Evolutionary conservation across 2,113 vertebrate genomes (phyloP).

Genomic region (Calypte anna): DNA sequence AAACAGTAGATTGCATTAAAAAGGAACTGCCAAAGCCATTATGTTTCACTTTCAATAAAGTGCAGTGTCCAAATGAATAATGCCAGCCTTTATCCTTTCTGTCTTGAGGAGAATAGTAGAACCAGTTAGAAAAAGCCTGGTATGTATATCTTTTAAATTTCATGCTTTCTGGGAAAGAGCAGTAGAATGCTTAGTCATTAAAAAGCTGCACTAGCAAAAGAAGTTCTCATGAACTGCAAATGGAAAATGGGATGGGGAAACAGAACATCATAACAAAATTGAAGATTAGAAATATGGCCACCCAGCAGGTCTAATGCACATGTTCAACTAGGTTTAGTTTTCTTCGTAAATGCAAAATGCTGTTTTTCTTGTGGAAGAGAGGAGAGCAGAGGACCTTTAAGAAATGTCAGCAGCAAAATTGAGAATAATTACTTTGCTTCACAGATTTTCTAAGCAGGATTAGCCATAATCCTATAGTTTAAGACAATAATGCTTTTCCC

Average conservation of each 20-base stretch:
- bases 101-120: constrained; percentile 36
- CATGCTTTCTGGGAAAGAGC: constrained; percentile 10
- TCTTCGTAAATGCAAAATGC: not conserved
- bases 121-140: constrained; percentile 59
- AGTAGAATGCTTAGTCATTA: constrained; percentile 28
- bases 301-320: not conserved
- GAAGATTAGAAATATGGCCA: not conserved
- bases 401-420: not conserved
- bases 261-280: not conserved
- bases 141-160: constrained; percentile 40
- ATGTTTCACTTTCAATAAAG: constrained; percentile 68
- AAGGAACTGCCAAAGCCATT: constrained; percentile 58
- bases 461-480: not conserved
- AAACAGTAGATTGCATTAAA: constrained; percentile 57
- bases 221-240: not conserved
- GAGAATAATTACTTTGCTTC: not conserved
- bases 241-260: not conserved
- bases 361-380: not conserved
- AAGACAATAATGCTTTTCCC: not conserved
- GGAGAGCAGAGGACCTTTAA: not conserved
- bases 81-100: not conserved
- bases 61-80: constrained; percentile 49
- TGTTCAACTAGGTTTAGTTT: not conserved
- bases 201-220: constrained; percentile 17
- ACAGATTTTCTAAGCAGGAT: not conserved